Evolutionary conservation across 2,888 invertebrate species (phyloP), one percentile per base, ranked within the genome.

Genomic region (Lathronympha strigana): DNA sequence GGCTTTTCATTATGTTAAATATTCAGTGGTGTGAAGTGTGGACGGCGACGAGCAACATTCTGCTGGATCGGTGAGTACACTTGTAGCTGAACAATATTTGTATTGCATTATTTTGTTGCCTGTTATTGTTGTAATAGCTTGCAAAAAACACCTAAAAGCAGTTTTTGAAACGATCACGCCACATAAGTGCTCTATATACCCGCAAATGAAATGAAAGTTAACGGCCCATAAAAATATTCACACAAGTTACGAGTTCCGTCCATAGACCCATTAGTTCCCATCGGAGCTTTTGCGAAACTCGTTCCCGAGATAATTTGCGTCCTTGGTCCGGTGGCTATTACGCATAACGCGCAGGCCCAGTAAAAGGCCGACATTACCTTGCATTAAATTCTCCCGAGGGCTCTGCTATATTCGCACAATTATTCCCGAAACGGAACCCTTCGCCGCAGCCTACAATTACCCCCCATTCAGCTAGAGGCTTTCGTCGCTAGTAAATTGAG

Each of bases 1-100:
- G 80, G 82, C 83, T 85, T 88, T 90, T 89, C 90, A 89, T 90
- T 90, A 90, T 88, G 87, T 87, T 83, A 88, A 90, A 90, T 90
- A 90, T 90, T 90, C 86, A 90, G 90, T 89, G 84, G 74, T 79
- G 86, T 90, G 87, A 82, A 85, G 88, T 87, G 88, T 78, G 80
- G 78, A 76, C 78, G 74, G 75, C 72, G 76, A 76, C 75, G 76
- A 77, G 77, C 79, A 79, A 76, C 76, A 45, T 60, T 78, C 77
- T 78, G 73, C 77, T 73, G 71, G 72, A 76, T 72, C 76, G 83
- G 87, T 87, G 80, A 87, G 87, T 87, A 81, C 71, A 78, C 72
- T 72, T 33, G 38, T 38, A 38, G 1, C 15, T 38, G 4, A 38
- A 15, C 13, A 33, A 33, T 11, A 33, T 33, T 4, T 33, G 1